Percentiles rank a stretch among this genome's conserved stretches.
phyloP scores from a whole-genome alignment of 2,113 vertebrate genomes.

The Hystrix cristata region DNA sequence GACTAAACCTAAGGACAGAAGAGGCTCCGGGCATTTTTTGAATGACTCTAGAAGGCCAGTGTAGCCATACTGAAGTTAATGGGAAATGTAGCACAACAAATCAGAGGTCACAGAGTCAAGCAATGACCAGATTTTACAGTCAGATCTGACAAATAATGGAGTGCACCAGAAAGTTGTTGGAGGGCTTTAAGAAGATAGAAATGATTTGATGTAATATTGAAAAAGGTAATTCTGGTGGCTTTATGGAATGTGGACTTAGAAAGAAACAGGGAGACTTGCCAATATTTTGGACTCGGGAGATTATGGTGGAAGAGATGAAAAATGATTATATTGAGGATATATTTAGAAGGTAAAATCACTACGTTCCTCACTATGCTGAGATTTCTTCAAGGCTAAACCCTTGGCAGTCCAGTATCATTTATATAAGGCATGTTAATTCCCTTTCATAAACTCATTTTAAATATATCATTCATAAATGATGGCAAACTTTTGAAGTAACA shows the following conservation, averaged over 20 bases:
- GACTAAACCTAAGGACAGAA: background rate
- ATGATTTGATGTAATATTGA: background rate
- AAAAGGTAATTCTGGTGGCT: background rate
- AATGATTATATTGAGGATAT: background rate
- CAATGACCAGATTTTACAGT: background rate
- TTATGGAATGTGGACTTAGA: background rate
- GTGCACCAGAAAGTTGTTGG: background rate
- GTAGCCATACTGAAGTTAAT: background rate
- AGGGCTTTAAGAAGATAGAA: background rate
- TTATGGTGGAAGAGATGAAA: background rate
- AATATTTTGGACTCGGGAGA: background rate
- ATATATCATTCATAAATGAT: constrained; percentile 60
- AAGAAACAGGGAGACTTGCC: background rate
- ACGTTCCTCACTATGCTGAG: background rate
- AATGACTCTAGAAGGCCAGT: background rate
- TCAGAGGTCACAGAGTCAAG: background rate
- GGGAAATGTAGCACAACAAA: background rate
- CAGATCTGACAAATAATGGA: background rate
- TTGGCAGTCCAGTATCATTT: background rate
- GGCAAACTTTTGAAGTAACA: constrained; percentile 36
- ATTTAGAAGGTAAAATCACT: background rate
- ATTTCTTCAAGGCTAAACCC: background rate
- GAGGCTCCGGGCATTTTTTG: background rate
- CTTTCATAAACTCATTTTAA: constrained; percentile 59
- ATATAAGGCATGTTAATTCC: background rate